Base-by-base conservation (phyloP, 2,797 vertebrate genomes). In the Esox lucius region DNA sequence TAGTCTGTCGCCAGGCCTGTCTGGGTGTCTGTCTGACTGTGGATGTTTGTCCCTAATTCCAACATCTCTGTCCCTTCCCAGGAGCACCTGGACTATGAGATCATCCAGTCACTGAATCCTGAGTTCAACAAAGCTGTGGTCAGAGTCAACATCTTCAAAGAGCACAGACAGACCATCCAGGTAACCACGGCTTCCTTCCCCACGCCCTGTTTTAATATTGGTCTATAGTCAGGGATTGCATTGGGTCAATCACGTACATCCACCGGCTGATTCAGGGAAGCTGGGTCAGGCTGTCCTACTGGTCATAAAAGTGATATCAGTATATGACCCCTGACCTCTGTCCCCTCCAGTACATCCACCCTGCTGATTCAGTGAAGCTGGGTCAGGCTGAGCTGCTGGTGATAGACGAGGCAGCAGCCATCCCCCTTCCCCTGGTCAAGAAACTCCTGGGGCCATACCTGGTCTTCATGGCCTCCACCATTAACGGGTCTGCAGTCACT, bases 61-160 rank as follows among this genome's bases (percentile, higher is more conserved):
- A 17, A n/a, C 5, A 7, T 31, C 19, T 19, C 33, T 68, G 4
- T 13, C 17, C 81, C 31, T 78, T 24, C 15, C 51, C 76, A 99
- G 97, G 98, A 99, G 76, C 98, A 99, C 80, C 89, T 99, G 22
- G 98, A 99, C 88, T 99, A 99, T 78, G 98, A 99, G 90, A 98
- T 99, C 49, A 95, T 99, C 83, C 98, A 99, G 90, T 99, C 98
- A 24, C 87, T 99, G 81, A 99, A 99, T 78, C 98, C 98, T 0
- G 98, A 99, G 83, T 99, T 99, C 87, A 97, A 96, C 93, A 99
- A 98, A 91, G 98, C 98, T 0, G 97, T 99, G 73, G 96, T 99
- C 77, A 92, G 97, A 67, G 98, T 99, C 72, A 99, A 99, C 26
- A 92, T 99, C 72, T 99, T 98, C 89, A 97, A 96, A 84, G 98